These are phyloP conservation scores for Cancer borealis DNA, from an alignment of 2,888 invertebrate species.

Conservation along the genomic window DNA sequence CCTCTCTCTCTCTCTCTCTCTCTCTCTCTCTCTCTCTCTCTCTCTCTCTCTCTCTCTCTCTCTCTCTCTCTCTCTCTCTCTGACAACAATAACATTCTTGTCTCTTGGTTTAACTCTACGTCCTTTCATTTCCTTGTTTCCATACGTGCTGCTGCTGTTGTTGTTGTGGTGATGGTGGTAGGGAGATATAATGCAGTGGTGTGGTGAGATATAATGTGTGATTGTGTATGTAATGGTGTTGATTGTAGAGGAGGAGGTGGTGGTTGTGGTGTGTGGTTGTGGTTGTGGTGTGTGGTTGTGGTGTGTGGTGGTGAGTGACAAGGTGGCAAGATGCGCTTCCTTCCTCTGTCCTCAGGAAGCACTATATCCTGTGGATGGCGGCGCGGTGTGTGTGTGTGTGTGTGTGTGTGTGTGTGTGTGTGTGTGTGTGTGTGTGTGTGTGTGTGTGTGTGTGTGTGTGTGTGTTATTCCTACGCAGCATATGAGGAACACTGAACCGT, in stretches of 20 bases:
- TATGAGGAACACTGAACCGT: too few species aligned
- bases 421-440: too few species aligned
- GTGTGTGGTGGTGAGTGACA: not conserved
- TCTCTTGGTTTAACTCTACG: not conserved
- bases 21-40: constrained; percentile 52
- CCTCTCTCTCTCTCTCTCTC: constrained; percentile 50
- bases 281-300: not conserved
- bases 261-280: not conserved
- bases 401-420: too few species aligned
- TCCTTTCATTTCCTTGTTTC: not conserved
- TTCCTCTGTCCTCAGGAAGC: not conserved
- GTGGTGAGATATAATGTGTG: not conserved
- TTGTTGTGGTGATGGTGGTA: not conserved
- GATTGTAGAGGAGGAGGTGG: not conserved
- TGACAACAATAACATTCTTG: not conserved
- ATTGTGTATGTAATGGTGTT: not conserved
- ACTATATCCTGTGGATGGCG: not conserved
- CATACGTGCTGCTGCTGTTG: not conserved
- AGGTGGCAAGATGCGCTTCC: not conserved
- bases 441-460: too few species aligned
- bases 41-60: constrained; percentile 54
- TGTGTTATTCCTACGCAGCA: too few species aligned
- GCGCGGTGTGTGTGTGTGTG: not conserved
- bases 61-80: constrained; percentile 37
- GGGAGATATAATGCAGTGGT: not conserved